phyloP scores from a whole-genome alignment of 1,140 invertebrate species.

The Drosophila pseudoananassae region DNA sequence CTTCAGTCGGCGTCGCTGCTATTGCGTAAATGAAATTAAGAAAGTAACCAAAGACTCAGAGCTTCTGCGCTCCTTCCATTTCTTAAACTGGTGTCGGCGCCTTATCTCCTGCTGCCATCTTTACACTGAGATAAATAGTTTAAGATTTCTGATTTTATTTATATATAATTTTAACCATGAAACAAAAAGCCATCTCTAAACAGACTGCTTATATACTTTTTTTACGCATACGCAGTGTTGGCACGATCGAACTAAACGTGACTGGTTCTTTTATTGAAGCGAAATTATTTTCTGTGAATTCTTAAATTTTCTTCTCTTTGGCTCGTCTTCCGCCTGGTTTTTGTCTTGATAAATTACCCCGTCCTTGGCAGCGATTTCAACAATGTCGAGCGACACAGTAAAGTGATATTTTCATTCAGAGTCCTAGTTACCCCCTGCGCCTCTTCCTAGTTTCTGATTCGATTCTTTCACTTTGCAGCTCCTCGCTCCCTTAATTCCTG shows the following conservation, averaged over 20 bases:
- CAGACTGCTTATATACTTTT: too few relatives aligned
- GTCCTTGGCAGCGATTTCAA: slow-evolving; percentile 72
- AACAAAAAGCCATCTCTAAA: too few relatives aligned
- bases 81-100: slow-evolving; percentile 9
- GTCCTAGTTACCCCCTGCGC: slow-evolving; percentile 12
- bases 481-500: slow-evolving; percentile 43
- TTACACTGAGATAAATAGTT: slow-evolving; percentile 3
- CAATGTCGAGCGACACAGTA: slow-evolving; percentile 70
- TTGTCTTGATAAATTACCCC: slow-evolving; percentile 82
- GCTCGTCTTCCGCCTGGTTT: slow-evolving; percentile 46
- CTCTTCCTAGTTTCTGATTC: not conserved
- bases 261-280: too few relatives aligned
- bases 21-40: slow-evolving; percentile 79
- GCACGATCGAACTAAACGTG: too few relatives aligned
- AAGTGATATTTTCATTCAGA: slow-evolving; percentile 81
- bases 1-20: slow-evolving; percentile 44
- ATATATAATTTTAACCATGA: too few relatives aligned
- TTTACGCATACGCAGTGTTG: too few relatives aligned
- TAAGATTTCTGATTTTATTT: too few relatives aligned
- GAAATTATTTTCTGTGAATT: not conserved
- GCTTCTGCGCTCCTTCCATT: slow-evolving; percentile 33
- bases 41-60: slow-evolving; percentile 80
- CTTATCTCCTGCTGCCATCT: slow-evolving; percentile 24
- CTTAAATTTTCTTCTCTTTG: not conserved
- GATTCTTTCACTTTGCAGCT: slow-evolving; percentile 17